phyloP scores from a whole-genome alignment of 2,113 vertebrate genomes.

The Xiphophorus couchianus region DNA sequence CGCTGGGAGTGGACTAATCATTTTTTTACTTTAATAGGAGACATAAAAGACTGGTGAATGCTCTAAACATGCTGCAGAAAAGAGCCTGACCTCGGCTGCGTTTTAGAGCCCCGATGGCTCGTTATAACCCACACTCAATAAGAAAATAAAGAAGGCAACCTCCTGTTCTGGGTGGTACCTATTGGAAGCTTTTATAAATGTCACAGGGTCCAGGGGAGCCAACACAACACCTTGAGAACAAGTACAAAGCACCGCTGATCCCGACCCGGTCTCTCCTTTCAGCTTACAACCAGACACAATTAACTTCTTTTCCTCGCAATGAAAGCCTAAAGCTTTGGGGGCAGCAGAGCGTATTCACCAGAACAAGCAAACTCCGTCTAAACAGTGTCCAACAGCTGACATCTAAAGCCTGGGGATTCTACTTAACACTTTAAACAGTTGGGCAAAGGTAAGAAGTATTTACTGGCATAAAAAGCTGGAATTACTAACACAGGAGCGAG shows the following conservation, averaged over 20 bases:
- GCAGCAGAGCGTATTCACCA: no score
- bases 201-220: slow-evolving; percentile 15
- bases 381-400: no score
- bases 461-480: not conserved
- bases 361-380: no score
- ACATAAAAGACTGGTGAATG: slow-evolving; percentile 10
- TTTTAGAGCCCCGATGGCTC: slow-evolving; percentile 19
- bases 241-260: slow-evolving; percentile 14
- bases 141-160: slow-evolving; percentile 12
- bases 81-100: slow-evolving; percentile 1
- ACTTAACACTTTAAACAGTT: not conserved
- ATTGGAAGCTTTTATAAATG: slow-evolving; percentile 38
- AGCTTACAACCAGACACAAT: slow-evolving; percentile 6
- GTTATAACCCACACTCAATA: slow-evolving; percentile 25
- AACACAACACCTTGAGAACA: slow-evolving; percentile 10
- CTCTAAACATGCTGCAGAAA: not conserved
- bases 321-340: slow-evolving; percentile 29
- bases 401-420: not conserved
- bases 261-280: slow-evolving; percentile 4
- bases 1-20: not conserved
- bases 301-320: slow-evolving; percentile 13
- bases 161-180: slow-evolving; percentile 40
- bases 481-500: not conserved
- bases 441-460: not conserved
- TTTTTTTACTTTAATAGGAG: not conserved